These are phyloP conservation scores for Cryptomyrus ogoouensis DNA, from an alignment of 2,113 vertebrate species.

Conservation along the genomic window DNA sequence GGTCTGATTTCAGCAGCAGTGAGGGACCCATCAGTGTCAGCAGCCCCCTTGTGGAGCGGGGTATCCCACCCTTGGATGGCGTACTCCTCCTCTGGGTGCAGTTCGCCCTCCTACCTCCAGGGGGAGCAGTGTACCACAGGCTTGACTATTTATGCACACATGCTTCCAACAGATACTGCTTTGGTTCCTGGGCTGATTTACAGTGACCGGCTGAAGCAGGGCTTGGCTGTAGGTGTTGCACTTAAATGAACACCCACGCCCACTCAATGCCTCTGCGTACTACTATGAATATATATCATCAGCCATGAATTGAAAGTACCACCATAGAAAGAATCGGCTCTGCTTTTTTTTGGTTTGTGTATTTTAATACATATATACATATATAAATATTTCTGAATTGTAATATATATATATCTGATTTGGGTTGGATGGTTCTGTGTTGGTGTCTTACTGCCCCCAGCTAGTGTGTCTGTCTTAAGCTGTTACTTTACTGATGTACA, in stretches of 20 bases:
- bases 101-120: background rate
- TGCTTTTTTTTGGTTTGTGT: background rate
- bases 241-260: background rate
- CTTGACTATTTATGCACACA: background rate
- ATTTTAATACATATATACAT: conserved; percentile 21
- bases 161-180: background rate
- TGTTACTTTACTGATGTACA: conserved; percentile 16
- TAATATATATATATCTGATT: conserved; percentile 18
- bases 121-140: background rate
- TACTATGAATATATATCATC: background rate
- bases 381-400: conserved; percentile 24
- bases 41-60: background rate
- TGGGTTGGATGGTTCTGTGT: conserved; percentile 13
- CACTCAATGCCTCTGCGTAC: background rate
- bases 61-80: background rate
- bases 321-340: background rate
- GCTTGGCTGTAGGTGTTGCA: background rate
- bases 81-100: background rate
- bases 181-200: background rate
- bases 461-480: conserved; percentile 18
- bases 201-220: background rate
- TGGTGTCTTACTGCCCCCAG: background rate
- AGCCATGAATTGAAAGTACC: background rate
- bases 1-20: background rate
- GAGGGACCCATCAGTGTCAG: background rate